Conservation (phyloP, 2,113 vertebrate genomes). For the Amphilophus citrinellus region DNA sequence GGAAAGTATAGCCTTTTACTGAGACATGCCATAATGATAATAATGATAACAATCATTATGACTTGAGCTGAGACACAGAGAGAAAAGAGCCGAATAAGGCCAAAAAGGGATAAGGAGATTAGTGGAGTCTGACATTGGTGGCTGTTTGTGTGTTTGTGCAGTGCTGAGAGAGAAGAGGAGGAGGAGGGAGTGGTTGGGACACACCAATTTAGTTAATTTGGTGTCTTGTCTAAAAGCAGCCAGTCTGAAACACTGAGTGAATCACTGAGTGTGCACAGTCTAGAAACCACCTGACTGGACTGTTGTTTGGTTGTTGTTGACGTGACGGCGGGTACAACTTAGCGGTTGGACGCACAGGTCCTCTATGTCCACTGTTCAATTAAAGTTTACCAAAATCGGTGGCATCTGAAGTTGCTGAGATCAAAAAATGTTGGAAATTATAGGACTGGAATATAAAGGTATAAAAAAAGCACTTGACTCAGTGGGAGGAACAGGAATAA, state of each 20-base stretch:
- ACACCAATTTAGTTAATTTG: constrained; percentile 64
- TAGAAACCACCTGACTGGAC: constrained; percentile 44
- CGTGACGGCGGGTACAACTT: constrained; percentile 4
- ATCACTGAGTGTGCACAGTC: constrained; percentile 52
- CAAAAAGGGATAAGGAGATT: constrained; percentile 64
- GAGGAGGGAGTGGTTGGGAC: constrained; percentile 9
- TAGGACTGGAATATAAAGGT: neutral
- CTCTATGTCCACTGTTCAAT: constrained; percentile 6
- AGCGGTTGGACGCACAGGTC: constrained; percentile 18
- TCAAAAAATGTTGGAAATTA: constrained; percentile 33
- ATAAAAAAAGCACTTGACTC: constrained; percentile 12
- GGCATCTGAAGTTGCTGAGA: neutral
- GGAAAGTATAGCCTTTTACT: constrained; percentile 61
- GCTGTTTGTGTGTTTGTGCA: constrained; percentile 40
- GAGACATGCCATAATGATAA: constrained; percentile 65
- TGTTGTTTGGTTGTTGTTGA: constrained; percentile 39
- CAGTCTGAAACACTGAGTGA: constrained; percentile 56
- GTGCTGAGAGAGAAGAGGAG: neutral
- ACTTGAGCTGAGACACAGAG: constrained; percentile 26
- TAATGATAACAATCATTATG: constrained; percentile 68
- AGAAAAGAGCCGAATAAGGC: constrained; percentile 69
- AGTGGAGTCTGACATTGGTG: constrained; percentile 48
- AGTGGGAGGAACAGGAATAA: neutral
- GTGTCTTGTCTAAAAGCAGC: constrained; percentile 69
- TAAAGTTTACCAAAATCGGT: constrained; percentile 21